Evolutionary conservation across 2,113 vertebrate species (phyloP), one percentile per base, ranked within the genome.

Genomic region (Meleagris gallopavo): DNA sequence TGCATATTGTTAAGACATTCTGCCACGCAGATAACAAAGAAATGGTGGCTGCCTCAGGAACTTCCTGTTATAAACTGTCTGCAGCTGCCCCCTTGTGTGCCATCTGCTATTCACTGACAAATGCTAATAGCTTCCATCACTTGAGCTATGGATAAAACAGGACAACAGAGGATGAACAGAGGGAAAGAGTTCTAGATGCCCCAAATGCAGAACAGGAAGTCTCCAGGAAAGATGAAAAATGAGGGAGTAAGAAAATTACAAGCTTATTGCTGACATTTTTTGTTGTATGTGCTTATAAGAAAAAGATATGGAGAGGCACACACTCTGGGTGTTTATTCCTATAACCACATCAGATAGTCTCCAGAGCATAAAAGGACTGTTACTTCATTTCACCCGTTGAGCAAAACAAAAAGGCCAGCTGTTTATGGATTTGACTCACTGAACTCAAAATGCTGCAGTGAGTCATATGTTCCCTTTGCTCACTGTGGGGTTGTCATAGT

Each of bases 321-420:
- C 9, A 27, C 1, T 9, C 27, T 30, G 5, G 60, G 9, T 61
- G 19, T 32, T 75, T 57, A 74, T 57, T 66, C 19, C 36, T 58
- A 14, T 38, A 80, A 82, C 79, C 17, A 43, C 61, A 65, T 34
- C 55, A 77, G 25, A 40, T 40, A 80, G 43, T n/a, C 60, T 92
- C 83, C 78, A 75, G 61, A 82, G 61, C 41, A 66, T 40, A 92
- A 79, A 74, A 29, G 29, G 30, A 67, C 52, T 50, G 29, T 75
- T 94, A 22, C 34, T 45, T 38, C 57, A 34, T 45, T 85, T 85
- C 41, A 75, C n/a, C 38, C 2, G 0, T 3, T 11, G 57, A 90
- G 46, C 25, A 36, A 57, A 75, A 79, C 46, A 88, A 74, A 94
- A 87, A 81, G 91, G 45, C 70, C 50, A 85, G 52, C 36, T 82